Percentiles rank a stretch among this genome's conserved stretches.
Conservation (phyloP, 2,888 invertebrate genomes). For the Drosophila dives region DNA sequence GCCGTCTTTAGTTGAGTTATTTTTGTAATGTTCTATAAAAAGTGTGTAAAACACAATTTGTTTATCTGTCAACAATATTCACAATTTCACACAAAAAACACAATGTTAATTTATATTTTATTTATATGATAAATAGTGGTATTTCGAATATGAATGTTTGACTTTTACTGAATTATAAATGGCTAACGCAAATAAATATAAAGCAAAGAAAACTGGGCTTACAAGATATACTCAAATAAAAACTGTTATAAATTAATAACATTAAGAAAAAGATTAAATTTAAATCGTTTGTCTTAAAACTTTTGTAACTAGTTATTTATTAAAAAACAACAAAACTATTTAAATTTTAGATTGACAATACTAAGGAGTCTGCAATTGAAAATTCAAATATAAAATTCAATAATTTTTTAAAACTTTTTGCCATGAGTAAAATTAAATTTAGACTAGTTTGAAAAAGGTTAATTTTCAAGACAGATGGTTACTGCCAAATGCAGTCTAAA, state of each 20-base stretch:
- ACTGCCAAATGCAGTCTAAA: neutral
- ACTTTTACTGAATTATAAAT: neutral
- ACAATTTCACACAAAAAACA: neutral
- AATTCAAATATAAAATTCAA: neutral
- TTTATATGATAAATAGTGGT: neutral
- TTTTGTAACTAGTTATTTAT: no score
- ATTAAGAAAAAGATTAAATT: neutral
- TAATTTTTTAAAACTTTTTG: neutral
- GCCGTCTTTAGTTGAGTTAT: constrained; percentile 3
- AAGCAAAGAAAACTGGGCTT: no score
- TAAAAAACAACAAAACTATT: no score
- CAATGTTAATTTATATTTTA: neutral
- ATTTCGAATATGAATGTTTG: neutral
- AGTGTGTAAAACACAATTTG: neutral
- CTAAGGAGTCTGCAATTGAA: neutral
- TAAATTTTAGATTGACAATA: neutral
- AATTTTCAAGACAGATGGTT: neutral
- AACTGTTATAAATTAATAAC: neutral
- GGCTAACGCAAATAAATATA: neutral
- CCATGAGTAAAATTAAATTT: no score
- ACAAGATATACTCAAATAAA: neutral
- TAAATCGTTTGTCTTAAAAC: no score
- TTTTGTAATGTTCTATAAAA: neutral
- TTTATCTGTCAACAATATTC: constrained; percentile 3
- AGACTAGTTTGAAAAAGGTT: neutral